Base-by-base conservation (phyloP, 1,140 invertebrate genomes). In the Zaprionus davidi region DNA sequence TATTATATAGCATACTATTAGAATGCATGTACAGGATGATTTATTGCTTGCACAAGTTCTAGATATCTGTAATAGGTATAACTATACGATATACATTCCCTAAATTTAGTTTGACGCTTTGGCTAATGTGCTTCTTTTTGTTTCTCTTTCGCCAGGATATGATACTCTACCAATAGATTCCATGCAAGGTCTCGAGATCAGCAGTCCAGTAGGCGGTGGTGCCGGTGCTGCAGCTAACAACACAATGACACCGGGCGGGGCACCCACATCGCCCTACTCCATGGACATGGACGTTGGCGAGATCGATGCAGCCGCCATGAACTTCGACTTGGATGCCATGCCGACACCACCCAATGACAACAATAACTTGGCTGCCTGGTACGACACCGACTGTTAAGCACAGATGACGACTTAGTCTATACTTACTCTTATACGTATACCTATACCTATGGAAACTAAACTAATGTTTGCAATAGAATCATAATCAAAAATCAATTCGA, bases 131-230 rank as follows among this genome's bases (percentile, higher is more conserved):
- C 11, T 41, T 44, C 34, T 34, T 44, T 56, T 41, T 71, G 59
- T 57, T 44, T 60, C 9, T 68, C 20, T 55, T 60, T 78, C 2
- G 13, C 44, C 77, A 97, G 97, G 97, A 95, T 98, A 98, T 96
- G 97, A 98, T 95, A 97, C 97, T 95, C 96, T 98, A 95, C 98
- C 97, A 95, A 97, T 98, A 96, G 97, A 98, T 94, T 97, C 97
- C 69, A 98, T 99, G 97, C 97, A 98, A 95, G 97, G 97, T 76
- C 94, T 99, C 83, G 97, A 98, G 91, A 96, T 98, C 91, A 97
- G 97, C 82, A 96, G 95, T 77, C 94, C 95, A 55, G 94, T 92
- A 73, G 91, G 91, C 94, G 84, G 84, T 46, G 79, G 85, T 49
- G 82, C 67, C 31, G 76, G 68, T 63, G 71, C 74, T 59, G 69